Evolutionary conservation across 2,113 vertebrate genomes (phyloP), one percentile per base, ranked within the genome.

Genomic region (Xiphophorus couchianus): DNA sequence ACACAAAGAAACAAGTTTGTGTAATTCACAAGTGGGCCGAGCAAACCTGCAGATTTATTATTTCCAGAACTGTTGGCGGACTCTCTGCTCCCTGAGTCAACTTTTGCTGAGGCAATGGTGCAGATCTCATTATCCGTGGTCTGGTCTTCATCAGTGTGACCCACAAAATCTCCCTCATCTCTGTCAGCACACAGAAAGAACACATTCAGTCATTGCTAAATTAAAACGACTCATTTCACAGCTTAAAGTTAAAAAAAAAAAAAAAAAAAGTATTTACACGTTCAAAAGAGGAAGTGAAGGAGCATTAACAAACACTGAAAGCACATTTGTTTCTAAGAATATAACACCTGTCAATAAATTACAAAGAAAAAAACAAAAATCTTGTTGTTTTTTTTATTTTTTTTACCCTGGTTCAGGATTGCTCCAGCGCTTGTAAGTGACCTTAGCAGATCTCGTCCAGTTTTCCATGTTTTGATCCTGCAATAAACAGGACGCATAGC

Each of bases 361-460:
- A 1, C 5, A 62, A 22, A 51, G 2, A 35, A 10, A 10, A 29
- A 1, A 12, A 31, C 25, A 17, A 0, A 39, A 28, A n/a, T 12
- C 39, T 33, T 28, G 1, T 0, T 64, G 9, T 35, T 30, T 35
- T 35, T 35, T n/a, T 2, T 0, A 28, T 64, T 5, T 35, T 35
- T 28, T 58, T 69, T 87, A 92, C 91, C 87, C 69, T 13, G 13
- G 17, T 11, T 85, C 74, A 10, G 74, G 54, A 31, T 88, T 77
- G 39, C 5, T 79, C 90, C 90, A 89, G 3, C 78, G 42, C 63
- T 69, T 84, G 80, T 91, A 92, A 11, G 54, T 11, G 15, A 90
- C 7, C 2, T 9, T 48, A 0, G 62, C 0, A 3, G 15, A 1
- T 60, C 1, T 61, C 1, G n/a, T 9, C 68, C 73, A 77, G 0